Percentiles rank a stretch among this genome's conserved stretches.
These are phyloP conservation scores for Propithecus coquereli DNA, from an alignment of 2,113 vertebrate species.

Conservation along the genomic window DNA sequence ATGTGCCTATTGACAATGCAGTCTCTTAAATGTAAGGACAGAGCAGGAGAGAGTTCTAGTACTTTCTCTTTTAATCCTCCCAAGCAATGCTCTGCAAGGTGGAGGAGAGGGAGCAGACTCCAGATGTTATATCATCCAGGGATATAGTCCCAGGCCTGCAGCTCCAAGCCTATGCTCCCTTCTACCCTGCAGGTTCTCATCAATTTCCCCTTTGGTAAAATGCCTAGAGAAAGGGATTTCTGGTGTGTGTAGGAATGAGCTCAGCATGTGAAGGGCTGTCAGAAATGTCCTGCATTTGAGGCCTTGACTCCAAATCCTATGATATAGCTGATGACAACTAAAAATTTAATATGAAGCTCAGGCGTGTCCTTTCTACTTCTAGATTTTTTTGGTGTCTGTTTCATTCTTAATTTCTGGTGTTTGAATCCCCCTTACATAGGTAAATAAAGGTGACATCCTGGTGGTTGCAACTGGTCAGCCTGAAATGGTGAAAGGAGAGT, in stretches of 20 bases:
- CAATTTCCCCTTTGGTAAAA: neutral
- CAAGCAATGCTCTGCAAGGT: neutral
- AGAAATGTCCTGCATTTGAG: neutral
- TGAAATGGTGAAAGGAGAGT: conserved; percentile 96
- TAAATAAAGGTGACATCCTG: conserved; percentile 94
- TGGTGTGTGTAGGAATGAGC: neutral
- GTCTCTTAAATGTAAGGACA: neutral
- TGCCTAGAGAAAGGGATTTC: neutral
- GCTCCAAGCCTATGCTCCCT: neutral
- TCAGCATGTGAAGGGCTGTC: neutral
- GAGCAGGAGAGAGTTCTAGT: neutral
- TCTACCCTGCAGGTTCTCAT: neutral
- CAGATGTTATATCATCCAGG: neutral
- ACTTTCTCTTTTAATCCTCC: neutral
- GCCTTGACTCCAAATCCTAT: neutral
- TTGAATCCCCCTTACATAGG: conserved; percentile 65
- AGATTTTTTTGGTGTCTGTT: neutral
- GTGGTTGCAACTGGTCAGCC: conserved; percentile 95
- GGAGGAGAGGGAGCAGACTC: neutral
- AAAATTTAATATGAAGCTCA: neutral
- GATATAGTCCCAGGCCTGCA: neutral
- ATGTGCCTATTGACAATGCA: neutral
- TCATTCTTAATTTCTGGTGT: conserved; percentile 25
- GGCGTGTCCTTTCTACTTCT: neutral
- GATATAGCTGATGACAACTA: neutral